Conservation (phyloP, 1,140 invertebrate genomes). For the Bursaphelenchus mucronatus region DNA sequence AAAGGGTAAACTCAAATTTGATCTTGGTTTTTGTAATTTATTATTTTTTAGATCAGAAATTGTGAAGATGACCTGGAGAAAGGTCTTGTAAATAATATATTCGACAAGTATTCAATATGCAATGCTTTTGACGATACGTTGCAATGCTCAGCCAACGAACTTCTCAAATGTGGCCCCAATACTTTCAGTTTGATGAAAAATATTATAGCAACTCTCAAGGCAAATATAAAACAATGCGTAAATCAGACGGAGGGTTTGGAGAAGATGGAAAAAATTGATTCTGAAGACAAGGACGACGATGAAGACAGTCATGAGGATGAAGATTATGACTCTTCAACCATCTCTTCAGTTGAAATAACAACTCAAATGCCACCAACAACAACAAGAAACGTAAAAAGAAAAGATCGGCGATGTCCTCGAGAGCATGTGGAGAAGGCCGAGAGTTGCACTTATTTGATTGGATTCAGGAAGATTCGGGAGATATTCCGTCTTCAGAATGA, state of each 20-base stretch:
- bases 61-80: conserved; percentile 13
- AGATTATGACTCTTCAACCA: too few relatives aligned
- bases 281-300: too few relatives aligned
- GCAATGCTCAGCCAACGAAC: conserved; percentile 10
- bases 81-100: conserved; percentile 12
- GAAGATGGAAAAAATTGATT: too few relatives aligned
- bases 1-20: neutral
- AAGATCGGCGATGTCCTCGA: neutral
- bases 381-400: too few relatives aligned
- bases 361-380: too few relatives aligned
- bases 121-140: conserved; percentile 16
- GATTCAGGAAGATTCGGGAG: conserved; percentile 11
- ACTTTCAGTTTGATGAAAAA: conserved; percentile 12
- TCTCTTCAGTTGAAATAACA: too few relatives aligned
- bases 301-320: too few relatives aligned
- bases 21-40: neutral
- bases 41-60: conserved; percentile 4
- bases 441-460: conserved; percentile 1
- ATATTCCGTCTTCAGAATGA: conserved; percentile 10
- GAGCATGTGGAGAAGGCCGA: conserved; percentile 5
- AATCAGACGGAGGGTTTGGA: too few relatives aligned
- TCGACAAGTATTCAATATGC: conserved; percentile 20
- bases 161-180: conserved; percentile 20
- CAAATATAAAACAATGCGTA: conserved; percentile 4
- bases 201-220: conserved; percentile 11